Evolutionary conservation across 2,888 invertebrate genomes (phyloP), one percentile per base, ranked within the genome.

Genomic region (Neria commutata): DNA sequence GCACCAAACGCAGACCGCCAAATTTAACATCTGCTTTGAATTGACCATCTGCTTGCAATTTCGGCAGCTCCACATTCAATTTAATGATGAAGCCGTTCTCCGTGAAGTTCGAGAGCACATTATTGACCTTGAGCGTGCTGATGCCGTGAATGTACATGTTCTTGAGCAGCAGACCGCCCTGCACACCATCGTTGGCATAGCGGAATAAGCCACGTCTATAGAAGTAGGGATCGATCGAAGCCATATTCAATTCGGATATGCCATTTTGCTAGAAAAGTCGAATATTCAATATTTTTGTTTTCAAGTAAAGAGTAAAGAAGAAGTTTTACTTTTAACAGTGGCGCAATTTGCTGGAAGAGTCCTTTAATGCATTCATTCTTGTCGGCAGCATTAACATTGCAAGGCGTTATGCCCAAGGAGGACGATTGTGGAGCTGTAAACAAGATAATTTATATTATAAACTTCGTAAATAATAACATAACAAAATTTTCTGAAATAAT

Each of bases 1-100:
- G 88, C 64, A 85, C 85, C 62, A 90, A 74, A 57, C 85, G 85
- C 67, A 89, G 81, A 2, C 85, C 83, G 50, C 88, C 88, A 64
- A 89, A 83, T 54, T 84, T 82, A 6, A 89, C 89, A 63, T 87
- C 85, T 3, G 86, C 88, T 68, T 85, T 84, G 74, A 87, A 89
- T 24, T 84, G 81, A 3, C 89, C 88, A 34, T 83, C 85, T 1
- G 87, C 80, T 46, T 81, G 76, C 2, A 88, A 74, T 65, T 83
- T 83, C 0, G 88, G 87, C 46, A 87, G 76, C 29, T 83, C 84
- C 58, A 87, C 72, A 64, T 89, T 88, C 26, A 89, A 68, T 76
- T 89, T 88, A 47, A 89, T 73, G 48, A 85, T 83, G 61, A 89
- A 86, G 34, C 81, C 83, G 57, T 86, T 85, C 48, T 86, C 86